phyloP scores from a whole-genome alignment of 1,140 invertebrate genomes.

The Hormaphis cornu region DNA sequence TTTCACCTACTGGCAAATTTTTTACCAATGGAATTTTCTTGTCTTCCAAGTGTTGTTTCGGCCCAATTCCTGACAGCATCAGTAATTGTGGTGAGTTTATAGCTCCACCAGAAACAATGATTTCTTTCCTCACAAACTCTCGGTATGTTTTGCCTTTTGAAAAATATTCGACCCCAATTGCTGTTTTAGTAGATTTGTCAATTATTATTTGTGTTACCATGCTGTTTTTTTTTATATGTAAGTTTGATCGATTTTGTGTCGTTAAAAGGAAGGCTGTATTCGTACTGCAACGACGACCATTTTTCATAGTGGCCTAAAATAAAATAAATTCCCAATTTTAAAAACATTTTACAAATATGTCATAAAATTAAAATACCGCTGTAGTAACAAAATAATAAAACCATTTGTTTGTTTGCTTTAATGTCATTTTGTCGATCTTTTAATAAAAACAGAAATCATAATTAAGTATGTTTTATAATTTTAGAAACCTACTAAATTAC shows the following conservation, averaged over 20 bases:
- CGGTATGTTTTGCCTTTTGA: conserved; percentile 44
- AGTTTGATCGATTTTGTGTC: conserved; percentile 51
- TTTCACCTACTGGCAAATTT: conserved; percentile 44
- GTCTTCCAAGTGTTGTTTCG: conserved; percentile 54
- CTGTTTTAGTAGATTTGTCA: conserved; percentile 49
- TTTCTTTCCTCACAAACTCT: conserved; percentile 51
- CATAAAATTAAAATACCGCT: too few species aligned
- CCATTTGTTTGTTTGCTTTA: too few species aligned
- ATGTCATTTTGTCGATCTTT: too few species aligned
- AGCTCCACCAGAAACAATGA: conserved; percentile 57
- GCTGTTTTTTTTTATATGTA: conserved; percentile 58
- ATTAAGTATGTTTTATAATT: too few species aligned
- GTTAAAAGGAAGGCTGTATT: conserved; percentile 52
- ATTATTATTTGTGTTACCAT: conserved; percentile 58
- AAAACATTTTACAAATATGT: too few species aligned
- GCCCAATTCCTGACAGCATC: conserved; percentile 67
- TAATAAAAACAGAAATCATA: too few species aligned
- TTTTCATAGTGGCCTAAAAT: conserved; percentile 56
- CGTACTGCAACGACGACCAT: conserved; percentile 56
- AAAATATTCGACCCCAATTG: conserved; percentile 57
- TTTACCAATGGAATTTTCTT: conserved; percentile 56
- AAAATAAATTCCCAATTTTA: too few species aligned
- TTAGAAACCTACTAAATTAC: too few species aligned
- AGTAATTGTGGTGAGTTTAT: conserved; percentile 60
- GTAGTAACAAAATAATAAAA: too few species aligned